phyloP scores from a whole-genome alignment of 2,797 vertebrate species.

The Pithecia hirsuta region DNA sequence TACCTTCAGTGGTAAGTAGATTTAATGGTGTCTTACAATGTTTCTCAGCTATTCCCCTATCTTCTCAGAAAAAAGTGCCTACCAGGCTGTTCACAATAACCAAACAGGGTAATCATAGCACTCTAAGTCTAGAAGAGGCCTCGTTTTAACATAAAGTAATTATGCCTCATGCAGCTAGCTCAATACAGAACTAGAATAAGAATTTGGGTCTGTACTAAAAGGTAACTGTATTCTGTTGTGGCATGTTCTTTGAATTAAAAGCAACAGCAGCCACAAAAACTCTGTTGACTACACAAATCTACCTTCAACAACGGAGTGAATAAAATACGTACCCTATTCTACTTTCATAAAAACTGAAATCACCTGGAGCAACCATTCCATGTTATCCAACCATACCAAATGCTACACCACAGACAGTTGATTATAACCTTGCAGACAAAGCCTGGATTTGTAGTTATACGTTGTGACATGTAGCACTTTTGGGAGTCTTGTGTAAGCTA shows the following conservation, averaged over 20 bases:
- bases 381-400: conserved; percentile 6
- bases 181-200: not conserved
- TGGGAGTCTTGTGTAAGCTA: conserved; percentile 28
- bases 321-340: not conserved
- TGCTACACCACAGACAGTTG: not conserved
- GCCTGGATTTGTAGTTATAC: conserved; percentile 35
- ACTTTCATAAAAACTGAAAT: conserved; percentile 49
- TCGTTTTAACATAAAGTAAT: not conserved
- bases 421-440: conserved; percentile 56
- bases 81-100: not conserved
- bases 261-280: conserved; percentile 23
- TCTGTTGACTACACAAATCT: conserved; percentile 7
- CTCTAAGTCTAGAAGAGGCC: too few species aligned
- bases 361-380: not conserved
- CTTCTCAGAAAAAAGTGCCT: not conserved
- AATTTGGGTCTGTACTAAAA: conserved; percentile 12
- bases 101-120: not conserved
- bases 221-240: not conserved
- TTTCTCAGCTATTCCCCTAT: not conserved
- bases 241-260: conserved; percentile 56
- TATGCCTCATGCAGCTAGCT: not conserved
- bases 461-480: conserved; percentile 45
- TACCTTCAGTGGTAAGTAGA: not conserved
- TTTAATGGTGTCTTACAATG: not conserved
- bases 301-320: conserved; percentile 35